Conservation (phyloP, 2,113 vertebrate species). For the Psilopogon haemacephalus region DNA sequence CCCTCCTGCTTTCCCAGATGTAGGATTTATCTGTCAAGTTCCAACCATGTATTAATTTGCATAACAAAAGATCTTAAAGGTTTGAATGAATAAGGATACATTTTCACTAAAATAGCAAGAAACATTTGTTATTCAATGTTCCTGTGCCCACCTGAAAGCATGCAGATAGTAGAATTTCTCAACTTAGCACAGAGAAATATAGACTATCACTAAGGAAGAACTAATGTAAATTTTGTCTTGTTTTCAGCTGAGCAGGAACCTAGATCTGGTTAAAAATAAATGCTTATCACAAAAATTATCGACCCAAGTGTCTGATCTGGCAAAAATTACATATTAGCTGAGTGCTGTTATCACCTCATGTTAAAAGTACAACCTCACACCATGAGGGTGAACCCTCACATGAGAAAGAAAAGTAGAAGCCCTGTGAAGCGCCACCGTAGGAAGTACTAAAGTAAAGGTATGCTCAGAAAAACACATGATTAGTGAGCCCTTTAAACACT, state of each 20-base stretch:
- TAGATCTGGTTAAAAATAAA: neutral
- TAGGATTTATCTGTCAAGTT: neutral
- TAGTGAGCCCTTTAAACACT: neutral
- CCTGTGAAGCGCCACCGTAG: neutral
- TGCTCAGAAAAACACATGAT: neutral
- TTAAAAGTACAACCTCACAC: neutral
- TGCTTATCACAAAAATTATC: neutral
- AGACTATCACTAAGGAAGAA: neutral
- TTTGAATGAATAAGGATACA: neutral
- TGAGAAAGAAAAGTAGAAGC: neutral
- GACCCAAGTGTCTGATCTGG: neutral
- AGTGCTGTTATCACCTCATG: neutral
- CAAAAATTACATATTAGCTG: neutral
- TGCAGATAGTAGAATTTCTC: neutral
- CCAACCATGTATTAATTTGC: neutral
- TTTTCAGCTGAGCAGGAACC: neutral
- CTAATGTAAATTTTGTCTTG: neutral
- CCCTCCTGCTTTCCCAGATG: neutral
- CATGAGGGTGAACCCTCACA: fast-evolving
- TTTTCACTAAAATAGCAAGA: neutral
- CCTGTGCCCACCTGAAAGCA: neutral
- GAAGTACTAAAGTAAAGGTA: neutral
- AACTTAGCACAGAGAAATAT: neutral
- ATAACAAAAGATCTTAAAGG: neutral
- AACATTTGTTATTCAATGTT: neutral